A percentile compares a stretch with the other conserved stretches of the same genome.
These are phyloP conservation scores for Catalaphyllia jardinei DNA, from an alignment of 64 coral and sea anemone species.

Conservation along the genomic window DNA sequence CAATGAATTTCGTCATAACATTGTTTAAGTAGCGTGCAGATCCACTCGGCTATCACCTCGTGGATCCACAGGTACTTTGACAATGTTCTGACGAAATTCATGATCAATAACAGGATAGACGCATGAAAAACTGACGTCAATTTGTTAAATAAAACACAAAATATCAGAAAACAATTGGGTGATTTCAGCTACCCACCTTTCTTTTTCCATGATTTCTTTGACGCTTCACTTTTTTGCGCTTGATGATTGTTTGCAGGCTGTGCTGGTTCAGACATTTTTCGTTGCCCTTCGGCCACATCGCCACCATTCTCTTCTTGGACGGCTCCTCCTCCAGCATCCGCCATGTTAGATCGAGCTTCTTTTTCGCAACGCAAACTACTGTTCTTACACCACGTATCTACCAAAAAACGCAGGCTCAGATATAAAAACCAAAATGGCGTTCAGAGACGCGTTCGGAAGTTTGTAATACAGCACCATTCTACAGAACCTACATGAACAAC, in stretches of 20 bases:
- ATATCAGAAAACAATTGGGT: too few species aligned
- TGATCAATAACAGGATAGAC: too few species aligned
- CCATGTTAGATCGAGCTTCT: constrained; percentile 73
- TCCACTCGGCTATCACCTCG: too few species aligned
- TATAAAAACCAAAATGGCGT: constrained; percentile 77
- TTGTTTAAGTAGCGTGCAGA: too few species aligned
- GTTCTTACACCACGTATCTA: not conserved
- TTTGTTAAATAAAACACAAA: too few species aligned
- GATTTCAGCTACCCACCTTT: constrained; percentile 42
- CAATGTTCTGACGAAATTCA: too few species aligned
- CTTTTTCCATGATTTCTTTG: constrained; percentile 65
- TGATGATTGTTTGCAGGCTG: constrained; percentile 16
- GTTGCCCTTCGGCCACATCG: not conserved
- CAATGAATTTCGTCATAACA: too few species aligned
- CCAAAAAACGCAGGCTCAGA: constrained; percentile 50
- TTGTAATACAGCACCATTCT: not conserved
- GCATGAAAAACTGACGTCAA: too few species aligned
- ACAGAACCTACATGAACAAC: too few species aligned
- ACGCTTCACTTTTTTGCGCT: constrained; percentile 15
- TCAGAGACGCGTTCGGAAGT: constrained; percentile 9
- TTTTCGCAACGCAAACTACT: constrained; percentile 20
- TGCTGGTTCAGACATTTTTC: constrained; percentile 26
- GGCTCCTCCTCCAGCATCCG: constrained; percentile 36
- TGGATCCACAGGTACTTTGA: too few species aligned
- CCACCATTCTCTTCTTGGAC: not conserved